Evolutionary conservation across 2,888 invertebrate species (phyloP).

Genomic region (Cosmia pyralina): DNA sequence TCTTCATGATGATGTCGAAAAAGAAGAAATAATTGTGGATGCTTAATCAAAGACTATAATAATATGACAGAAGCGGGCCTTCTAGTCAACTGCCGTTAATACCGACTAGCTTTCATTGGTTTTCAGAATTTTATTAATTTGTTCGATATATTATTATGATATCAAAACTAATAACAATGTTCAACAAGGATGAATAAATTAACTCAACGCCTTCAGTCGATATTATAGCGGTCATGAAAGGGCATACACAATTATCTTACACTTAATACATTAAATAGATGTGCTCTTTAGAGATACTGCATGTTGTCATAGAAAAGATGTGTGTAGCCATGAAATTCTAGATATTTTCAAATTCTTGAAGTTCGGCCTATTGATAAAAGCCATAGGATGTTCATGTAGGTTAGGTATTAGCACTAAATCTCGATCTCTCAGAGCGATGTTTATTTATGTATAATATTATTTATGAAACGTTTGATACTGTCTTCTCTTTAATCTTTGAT

Average conservation of each 20-base stretch:
- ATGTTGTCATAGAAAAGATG: constrained; percentile 81
- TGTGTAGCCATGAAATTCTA: constrained; percentile 79
- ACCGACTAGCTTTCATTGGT: not conserved
- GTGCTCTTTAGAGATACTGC: constrained; percentile 82
- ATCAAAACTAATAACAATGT: not conserved
- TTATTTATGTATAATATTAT: constrained; percentile 61
- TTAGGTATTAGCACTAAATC: constrained; percentile 54
- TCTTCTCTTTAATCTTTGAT: constrained; percentile 66
- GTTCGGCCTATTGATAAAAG: constrained; percentile 76
- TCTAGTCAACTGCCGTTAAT: not conserved
- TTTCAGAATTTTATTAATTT: not conserved
- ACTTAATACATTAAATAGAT: constrained; percentile 74
- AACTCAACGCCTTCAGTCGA: constrained; percentile 15
- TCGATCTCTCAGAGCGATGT: constrained; percentile 61
- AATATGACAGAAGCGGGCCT: constrained; percentile 22
- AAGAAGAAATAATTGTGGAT: constrained; percentile 33
- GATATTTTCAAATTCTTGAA: constrained; percentile 75
- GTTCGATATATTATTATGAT: constrained; percentile 10
- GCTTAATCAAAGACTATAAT: constrained; percentile 35
- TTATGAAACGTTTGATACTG: constrained; percentile 67
- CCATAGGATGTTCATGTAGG: constrained; percentile 69
- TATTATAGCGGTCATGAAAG: constrained; percentile 24
- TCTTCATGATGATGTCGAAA: constrained; percentile 31
- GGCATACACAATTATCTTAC: constrained; percentile 53
- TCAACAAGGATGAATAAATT: not conserved